phyloP scores from a whole-genome alignment of 1,140 invertebrate species.

The Trialeurodes vaporariorum region DNA sequence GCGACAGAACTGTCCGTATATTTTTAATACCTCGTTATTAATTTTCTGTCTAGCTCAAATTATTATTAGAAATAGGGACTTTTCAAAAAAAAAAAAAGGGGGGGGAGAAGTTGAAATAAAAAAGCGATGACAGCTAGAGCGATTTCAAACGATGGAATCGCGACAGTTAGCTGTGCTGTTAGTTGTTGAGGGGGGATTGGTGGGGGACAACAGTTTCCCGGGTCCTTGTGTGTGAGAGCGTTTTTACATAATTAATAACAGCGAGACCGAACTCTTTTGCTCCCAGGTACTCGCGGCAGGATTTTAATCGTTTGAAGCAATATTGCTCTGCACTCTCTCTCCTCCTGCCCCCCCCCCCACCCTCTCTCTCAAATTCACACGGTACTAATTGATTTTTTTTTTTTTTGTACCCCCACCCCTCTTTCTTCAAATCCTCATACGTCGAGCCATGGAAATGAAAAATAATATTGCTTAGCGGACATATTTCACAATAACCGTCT shows the following conservation, averaged over 20 bases:
- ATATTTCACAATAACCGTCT: too few relatives aligned
- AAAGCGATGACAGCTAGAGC: not conserved
- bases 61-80: not conserved
- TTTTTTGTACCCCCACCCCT: too few relatives aligned
- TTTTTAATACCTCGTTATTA: constrained; percentile 1
- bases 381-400: not conserved
- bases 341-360: too few relatives aligned
- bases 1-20: not conserved
- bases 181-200: too few relatives aligned
- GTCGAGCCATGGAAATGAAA: too few relatives aligned
- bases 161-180: too few relatives aligned
- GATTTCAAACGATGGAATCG: not conserved
- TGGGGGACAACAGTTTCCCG: too few relatives aligned
- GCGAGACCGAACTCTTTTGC: not conserved
- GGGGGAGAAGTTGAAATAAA: not conserved
- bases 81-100: not conserved
- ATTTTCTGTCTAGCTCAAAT: not conserved
- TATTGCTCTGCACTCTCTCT: too few relatives aligned
- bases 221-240: not conserved
- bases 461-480: too few relatives aligned
- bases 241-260: not conserved
- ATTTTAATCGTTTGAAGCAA: not conserved
- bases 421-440: too few relatives aligned
- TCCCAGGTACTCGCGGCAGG: not conserved
- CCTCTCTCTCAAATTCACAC: not conserved